These are phyloP conservation scores for Trilocha varians DNA, from an alignment of 2,888 invertebrate species.

Conservation along the genomic window DNA sequence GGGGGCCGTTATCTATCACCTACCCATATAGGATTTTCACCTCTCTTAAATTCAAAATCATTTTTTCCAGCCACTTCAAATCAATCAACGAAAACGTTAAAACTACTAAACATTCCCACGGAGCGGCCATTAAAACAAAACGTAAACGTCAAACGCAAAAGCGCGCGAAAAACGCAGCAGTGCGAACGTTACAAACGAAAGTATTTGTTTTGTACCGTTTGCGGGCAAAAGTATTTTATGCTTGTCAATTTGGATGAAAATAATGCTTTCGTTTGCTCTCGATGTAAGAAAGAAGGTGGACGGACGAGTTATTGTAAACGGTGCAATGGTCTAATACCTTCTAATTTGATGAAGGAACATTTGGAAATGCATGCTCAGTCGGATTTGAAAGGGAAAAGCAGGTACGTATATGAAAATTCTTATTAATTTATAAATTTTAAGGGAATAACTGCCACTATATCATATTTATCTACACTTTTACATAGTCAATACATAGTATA, in stretches of 20 bases:
- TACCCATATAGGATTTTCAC: no score
- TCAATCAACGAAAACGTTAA: background rate
- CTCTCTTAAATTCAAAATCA: background rate
- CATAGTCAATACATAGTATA: no score
- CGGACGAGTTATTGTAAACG: constrained; percentile 16
- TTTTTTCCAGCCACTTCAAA: background rate
- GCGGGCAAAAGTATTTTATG: constrained; percentile 23
- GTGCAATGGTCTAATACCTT: constrained; percentile 20
- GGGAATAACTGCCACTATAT: no score
- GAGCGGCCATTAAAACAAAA: background rate
- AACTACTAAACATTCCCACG: background rate
- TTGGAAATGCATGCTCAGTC: constrained; percentile 19
- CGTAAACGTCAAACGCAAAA: background rate
- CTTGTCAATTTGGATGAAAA: constrained; percentile 18
- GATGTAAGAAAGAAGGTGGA: constrained; percentile 32
- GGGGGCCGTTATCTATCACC: background rate
- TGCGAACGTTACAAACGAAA: constrained; percentile 1
- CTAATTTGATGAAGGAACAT: constrained; percentile 19
- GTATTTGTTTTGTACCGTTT: background rate
- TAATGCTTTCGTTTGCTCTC: constrained; percentile 33
- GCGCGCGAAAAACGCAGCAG: background rate
- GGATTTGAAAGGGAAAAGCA: constrained; percentile 21
- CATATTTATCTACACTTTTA: no score
- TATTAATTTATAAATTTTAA: background rate
- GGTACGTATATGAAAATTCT: constrained; percentile 12